Base-by-base conservation (phyloP, 2,888 invertebrate species). In the Stenotaenia linearis region DNA sequence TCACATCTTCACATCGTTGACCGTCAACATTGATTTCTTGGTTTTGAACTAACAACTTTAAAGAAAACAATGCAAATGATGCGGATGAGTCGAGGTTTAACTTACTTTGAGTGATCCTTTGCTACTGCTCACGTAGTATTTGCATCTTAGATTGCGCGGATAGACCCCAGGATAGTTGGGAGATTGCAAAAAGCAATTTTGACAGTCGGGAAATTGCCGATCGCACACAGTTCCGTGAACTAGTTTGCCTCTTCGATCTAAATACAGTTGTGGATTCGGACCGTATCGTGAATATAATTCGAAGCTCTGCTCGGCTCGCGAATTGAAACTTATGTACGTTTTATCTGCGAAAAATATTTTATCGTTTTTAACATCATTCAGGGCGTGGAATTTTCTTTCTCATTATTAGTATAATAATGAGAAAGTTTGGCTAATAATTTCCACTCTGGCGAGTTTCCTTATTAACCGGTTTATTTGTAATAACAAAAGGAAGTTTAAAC, bases 1-100 rank as follows among this genome's bases (percentile, higher is more conserved):
- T 95, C 83, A 96, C 94, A 86, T 96, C 96, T 87, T 96, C 96
- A 85, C 96, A 96, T 79, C 96, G 90, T 85, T 96, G 95, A 0
- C 96, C 96, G 84, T 96, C 96, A 83, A 96, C 94, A 86, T 96
- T 95, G 88, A 96, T 96, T 86, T 95, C 95, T 86, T 95, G 95
- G 86, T 95, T 95, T 86, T 95, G 95, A 84, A 95, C 93, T 88
- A 95, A 94, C 83, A 95, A 89, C 87, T 82, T 76, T 21, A 78
- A 69, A 77, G 37, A 81, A 45, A n/a, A n/a, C n/a, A n/a, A n/a
- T n/a, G n/a, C n/a, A n/a, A n/a, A n/a, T n/a, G n/a, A n/a, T n/a
- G n/a, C n/a, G n/a, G n/a, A n/a, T n/a, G n/a, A n/a, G n/a, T n/a
- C 32, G 32, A 32, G 32, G 9, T 32, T n/a, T n/a, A n/a, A 35